Percentiles rank a stretch among this genome's conserved stretches.
These are phyloP conservation scores for Bruchidius siliquastri DNA, from an alignment of 2,888 invertebrate species.

Conservation along the genomic window DNA sequence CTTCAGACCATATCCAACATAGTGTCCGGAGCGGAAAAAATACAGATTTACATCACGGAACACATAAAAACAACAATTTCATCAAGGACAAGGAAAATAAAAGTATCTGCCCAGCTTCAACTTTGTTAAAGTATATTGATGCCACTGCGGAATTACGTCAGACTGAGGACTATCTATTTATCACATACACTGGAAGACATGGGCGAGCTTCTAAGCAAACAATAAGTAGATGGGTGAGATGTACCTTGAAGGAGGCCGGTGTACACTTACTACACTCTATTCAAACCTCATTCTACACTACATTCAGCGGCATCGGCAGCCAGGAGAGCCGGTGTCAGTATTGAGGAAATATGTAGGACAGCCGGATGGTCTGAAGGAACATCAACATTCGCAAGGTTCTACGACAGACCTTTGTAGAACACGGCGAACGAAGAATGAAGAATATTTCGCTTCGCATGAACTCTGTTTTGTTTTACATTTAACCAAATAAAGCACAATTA, in stretches of 20 bases:
- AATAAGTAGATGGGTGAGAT: slow-evolving; percentile 11
- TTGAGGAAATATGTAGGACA: slow-evolving; percentile 1
- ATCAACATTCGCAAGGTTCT: slow-evolving; percentile 3
- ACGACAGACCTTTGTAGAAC: slow-evolving; percentile 1
- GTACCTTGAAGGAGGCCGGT: slow-evolving; percentile 5
- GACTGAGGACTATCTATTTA: background rate
- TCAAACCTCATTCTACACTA: slow-evolving; percentile 10
- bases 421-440: too few relatives aligned
- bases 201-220: slow-evolving; percentile 10
- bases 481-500: too few relatives aligned
- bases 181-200: background rate
- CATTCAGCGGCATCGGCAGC: slow-evolving; percentile 12
- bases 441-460: too few relatives aligned
- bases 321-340: background rate
- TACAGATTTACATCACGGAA: background rate
- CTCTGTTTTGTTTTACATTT: background rate
- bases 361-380: slow-evolving; percentile 1
- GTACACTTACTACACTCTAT: slow-evolving; percentile 8
- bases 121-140: background rate
- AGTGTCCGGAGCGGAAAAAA: too few relatives aligned
- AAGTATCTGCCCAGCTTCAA: background rate
- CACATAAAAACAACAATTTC: background rate
- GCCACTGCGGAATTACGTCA: background rate
- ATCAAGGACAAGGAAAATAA: background rate
- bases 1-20: slow-evolving; percentile 4